Evolutionary conservation across 2,888 invertebrate species (phyloP).

Genomic region (Lithophane ornitopus): DNA sequence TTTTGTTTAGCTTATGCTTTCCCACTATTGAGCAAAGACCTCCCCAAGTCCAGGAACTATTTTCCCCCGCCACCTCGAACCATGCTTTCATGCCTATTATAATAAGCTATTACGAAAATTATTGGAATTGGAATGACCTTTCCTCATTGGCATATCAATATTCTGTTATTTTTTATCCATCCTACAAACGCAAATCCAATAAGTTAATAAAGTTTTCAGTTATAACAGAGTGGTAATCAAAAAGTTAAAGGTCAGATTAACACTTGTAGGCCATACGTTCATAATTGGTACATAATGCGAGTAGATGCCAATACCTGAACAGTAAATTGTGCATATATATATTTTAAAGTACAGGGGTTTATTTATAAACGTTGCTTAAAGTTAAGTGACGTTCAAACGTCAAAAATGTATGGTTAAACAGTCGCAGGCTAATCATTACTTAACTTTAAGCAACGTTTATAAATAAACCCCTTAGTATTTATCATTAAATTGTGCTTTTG

Average conservation of each 20-base stretch:
- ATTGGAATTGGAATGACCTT: background rate
- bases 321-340: background rate
- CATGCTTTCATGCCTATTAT: too few relatives aligned
- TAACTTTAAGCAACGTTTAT: too few relatives aligned
- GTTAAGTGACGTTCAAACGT: too few relatives aligned
- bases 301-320: background rate
- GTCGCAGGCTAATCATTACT: too few relatives aligned
- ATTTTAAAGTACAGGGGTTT: background rate
- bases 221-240: background rate
- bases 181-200: background rate
- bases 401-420: too few relatives aligned
- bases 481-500: background rate
- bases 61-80: too few relatives aligned
- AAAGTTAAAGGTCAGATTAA: background rate
- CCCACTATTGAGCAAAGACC: too few relatives aligned
- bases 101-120: background rate
- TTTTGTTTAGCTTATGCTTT: too few relatives aligned
- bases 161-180: background rate
- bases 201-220: background rate
- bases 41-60: too few relatives aligned
- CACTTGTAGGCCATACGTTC: background rate
- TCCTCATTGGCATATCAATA: background rate
- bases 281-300: background rate
- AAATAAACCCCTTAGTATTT: background rate
- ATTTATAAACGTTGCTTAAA: too few relatives aligned